Base-by-base conservation (phyloP, 2,888 invertebrate genomes). In the Drosophila ustulata region DNA sequence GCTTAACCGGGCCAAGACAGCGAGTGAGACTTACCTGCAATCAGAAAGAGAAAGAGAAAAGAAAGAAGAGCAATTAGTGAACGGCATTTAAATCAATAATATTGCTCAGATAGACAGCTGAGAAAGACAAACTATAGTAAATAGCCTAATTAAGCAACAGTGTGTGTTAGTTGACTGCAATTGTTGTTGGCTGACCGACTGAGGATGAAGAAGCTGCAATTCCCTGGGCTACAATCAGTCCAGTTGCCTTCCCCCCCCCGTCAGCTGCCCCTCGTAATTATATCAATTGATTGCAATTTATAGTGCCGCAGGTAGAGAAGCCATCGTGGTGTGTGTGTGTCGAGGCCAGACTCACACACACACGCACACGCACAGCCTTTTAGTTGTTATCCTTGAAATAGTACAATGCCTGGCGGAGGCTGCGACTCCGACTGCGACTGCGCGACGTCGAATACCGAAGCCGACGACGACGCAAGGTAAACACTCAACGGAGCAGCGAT, bases 331-430 rank as follows among this genome's bases (percentile, higher is more conserved):
- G 59, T 58, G 59, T 18, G 18, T 57, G 56, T 23, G 7, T 43
- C 45, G 37, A 51, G 50, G 34, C 51, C 51, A 51, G 37, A 50
- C 66, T 30, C 28, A 52, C 41, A 39, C 51, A 32, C 58, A 64
- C 37, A 59, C 37, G 18, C 18, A 18, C 18, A 18, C 37, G 50
- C 37, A 30, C 37, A 26, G 68, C 49, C 70, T 67, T 51, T 75
- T 73, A 78, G 83, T 80, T 73, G 80, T 77, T 86, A 89, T 89
- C 90, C 90, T 90, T 90, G 90, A 90, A 90, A 89, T 90, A 90
- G 90, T 90, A 85, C 90, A 90, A 90, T 90, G 90, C 88, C 90
- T 88, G 87, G 37, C 52, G 67, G 69, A 71, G 75, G 79, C 84
- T 80, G 85, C 82, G 82, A 62, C 77, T 73, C 83, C 70, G 75